These are phyloP conservation scores for Bradypodion ventrale DNA, from an alignment of 2,797 vertebrate species.

Conservation along the genomic window DNA sequence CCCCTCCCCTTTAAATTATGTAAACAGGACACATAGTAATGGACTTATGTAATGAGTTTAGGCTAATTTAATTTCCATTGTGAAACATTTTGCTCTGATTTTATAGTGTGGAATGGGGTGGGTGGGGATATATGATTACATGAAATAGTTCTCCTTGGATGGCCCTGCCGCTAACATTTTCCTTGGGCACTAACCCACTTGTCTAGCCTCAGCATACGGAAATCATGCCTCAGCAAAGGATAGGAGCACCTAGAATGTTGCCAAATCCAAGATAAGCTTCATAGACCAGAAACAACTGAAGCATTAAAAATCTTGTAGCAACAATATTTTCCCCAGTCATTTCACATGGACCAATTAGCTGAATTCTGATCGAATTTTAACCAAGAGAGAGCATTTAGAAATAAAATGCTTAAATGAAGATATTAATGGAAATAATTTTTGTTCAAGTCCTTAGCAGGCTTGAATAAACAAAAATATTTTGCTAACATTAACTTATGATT, in stretches of 20 bases:
- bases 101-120: not conserved
- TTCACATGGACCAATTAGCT: not conserved
- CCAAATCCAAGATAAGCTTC: not conserved
- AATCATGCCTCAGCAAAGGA: not conserved
- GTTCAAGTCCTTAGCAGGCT: not conserved
- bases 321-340: not conserved
- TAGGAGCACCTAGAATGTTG: not conserved
- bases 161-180: not conserved
- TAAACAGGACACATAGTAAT: conserved; percentile 7
- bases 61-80: conserved; percentile 30
- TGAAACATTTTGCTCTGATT: conserved; percentile 1
- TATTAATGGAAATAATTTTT: not conserved
- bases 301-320: not conserved
- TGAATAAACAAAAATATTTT: not conserved
- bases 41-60: conserved; percentile 5
- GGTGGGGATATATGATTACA: not conserved
- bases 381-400: not conserved
- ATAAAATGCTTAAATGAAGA: not conserved
- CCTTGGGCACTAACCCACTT: not conserved
- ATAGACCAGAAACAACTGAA: not conserved
- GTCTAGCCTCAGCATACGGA: not conserved
- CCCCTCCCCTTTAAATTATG: not conserved
- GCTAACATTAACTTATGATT: not conserved
- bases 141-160: not conserved
- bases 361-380: not conserved